These are phyloP conservation scores for Acridotheres tristis DNA, from an alignment of 2,797 vertebrate genomes.

Conservation along the genomic window DNA sequence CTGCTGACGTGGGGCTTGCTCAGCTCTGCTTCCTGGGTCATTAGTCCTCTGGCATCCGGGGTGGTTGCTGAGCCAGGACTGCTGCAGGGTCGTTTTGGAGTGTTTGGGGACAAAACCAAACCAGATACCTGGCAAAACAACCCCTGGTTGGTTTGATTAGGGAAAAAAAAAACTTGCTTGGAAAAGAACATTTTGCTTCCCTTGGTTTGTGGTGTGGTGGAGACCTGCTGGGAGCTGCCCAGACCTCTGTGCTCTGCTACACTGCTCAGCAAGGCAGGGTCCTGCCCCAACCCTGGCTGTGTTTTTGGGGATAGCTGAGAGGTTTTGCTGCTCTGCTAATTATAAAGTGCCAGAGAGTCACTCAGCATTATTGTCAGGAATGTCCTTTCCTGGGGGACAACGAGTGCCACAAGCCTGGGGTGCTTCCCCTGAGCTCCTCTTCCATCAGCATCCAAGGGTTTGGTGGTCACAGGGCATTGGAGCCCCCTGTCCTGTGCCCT, in stretches of 20 bases:
- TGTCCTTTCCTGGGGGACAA: neutral
- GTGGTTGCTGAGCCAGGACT: neutral
- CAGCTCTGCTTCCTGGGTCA: conserved; percentile 22
- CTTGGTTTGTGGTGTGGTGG: neutral
- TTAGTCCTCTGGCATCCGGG: neutral
- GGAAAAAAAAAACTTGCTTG: neutral
- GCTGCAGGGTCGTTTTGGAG: neutral
- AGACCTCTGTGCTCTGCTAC: neutral
- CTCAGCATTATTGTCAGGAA: neutral
- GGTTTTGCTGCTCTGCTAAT: neutral
- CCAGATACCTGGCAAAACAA: neutral
- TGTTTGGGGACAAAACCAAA: neutral
- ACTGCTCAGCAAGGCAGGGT: neutral
- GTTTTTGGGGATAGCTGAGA: neutral
- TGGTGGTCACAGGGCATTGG: neutral
- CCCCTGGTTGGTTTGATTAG: neutral
- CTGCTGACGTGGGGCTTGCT: conserved; percentile 19
- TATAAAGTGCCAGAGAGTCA: neutral
- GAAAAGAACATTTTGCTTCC: neutral
- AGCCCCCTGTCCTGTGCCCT: fast-evolving
- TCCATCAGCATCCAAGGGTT: neutral
- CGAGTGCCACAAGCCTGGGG: neutral
- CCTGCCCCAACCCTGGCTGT: neutral
- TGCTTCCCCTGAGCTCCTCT: neutral
- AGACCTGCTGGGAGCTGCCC: neutral